Evolutionary conservation across 2,797 vertebrate species (phyloP).

Genomic region (Zenarchopterus dispar): DNA sequence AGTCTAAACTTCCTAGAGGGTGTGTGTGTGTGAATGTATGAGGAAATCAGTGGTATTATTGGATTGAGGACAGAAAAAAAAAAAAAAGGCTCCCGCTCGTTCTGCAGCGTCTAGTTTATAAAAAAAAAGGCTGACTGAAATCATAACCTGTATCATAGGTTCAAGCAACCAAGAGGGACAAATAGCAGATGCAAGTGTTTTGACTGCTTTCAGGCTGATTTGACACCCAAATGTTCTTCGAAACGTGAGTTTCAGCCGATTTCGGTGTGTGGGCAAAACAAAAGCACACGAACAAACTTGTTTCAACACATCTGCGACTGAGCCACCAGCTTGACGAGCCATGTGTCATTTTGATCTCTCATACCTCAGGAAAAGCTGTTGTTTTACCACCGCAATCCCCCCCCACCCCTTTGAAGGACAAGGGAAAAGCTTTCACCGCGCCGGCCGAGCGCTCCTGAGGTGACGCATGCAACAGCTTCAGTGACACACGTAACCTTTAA

Average conservation of each 20-base stretch:
- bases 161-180: not conserved
- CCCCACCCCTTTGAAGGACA: constrained; percentile 38
- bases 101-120: constrained; percentile 18
- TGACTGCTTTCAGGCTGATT: not conserved
- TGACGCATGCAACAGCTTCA: constrained; percentile 62
- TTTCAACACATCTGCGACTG: constrained; percentile 69
- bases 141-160: constrained; percentile 20
- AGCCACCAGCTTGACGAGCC: constrained; percentile 48
- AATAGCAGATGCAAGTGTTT: not conserved
- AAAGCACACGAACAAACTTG: constrained; percentile 65
- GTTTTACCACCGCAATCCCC: constrained; percentile 35
- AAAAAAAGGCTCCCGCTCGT: constrained; percentile 28
- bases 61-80: constrained; percentile 48
- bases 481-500: constrained; percentile 76
- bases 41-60: constrained; percentile 63
- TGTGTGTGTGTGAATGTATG: constrained; percentile 50
- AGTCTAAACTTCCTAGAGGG: constrained; percentile 60
- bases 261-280: constrained; percentile 28
- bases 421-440: constrained; percentile 20
- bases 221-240: constrained; percentile 40
- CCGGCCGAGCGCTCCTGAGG: constrained; percentile 16
- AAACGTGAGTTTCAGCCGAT: constrained; percentile 31
- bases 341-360: constrained; percentile 45
- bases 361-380: constrained; percentile 17
- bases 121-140: constrained; percentile 40